Evolutionary conservation across 2,113 vertebrate species (phyloP).

Genomic region (Addax nasomaculatus): DNA sequence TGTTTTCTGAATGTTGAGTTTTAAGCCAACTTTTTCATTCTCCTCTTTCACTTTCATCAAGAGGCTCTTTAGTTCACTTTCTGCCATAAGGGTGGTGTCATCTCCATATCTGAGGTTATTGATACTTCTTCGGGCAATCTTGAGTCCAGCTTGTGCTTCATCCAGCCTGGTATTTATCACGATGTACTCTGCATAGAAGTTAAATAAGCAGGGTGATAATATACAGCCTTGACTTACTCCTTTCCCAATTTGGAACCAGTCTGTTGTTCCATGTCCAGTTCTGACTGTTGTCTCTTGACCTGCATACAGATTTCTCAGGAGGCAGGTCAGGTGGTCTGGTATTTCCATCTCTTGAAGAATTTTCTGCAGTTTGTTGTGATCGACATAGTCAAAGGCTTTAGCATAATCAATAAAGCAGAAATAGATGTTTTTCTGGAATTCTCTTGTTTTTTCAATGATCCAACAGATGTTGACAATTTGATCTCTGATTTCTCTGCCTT

Average conservation of each 20-base stretch:
- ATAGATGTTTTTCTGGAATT: neutral
- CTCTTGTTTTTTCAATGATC: neutral
- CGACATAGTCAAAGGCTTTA: neutral
- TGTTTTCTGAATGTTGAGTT: neutral
- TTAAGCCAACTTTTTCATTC: neutral
- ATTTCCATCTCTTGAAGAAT: neutral
- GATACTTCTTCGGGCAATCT: neutral
- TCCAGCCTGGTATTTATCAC: fast-evolving
- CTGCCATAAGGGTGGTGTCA: neutral
- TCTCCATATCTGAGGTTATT: neutral
- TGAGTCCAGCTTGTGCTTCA: neutral
- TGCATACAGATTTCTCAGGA: neutral
- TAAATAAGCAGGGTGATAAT: neutral
- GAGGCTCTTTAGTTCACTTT: neutral
- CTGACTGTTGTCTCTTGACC: neutral
- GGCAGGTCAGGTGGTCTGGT: neutral
- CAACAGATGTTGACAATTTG: neutral
- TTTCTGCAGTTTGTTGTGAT: neutral
- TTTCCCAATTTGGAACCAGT: neutral
- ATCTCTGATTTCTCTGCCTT: neutral
- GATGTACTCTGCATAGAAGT: neutral
- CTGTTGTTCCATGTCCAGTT: neutral
- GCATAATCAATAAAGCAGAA: neutral
- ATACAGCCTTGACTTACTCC: neutral
- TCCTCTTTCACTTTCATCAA: neutral